phyloP scores from a whole-genome alignment of 92 coral and sea anemone genomes.

The Chrysogorgia sp. region DNA sequence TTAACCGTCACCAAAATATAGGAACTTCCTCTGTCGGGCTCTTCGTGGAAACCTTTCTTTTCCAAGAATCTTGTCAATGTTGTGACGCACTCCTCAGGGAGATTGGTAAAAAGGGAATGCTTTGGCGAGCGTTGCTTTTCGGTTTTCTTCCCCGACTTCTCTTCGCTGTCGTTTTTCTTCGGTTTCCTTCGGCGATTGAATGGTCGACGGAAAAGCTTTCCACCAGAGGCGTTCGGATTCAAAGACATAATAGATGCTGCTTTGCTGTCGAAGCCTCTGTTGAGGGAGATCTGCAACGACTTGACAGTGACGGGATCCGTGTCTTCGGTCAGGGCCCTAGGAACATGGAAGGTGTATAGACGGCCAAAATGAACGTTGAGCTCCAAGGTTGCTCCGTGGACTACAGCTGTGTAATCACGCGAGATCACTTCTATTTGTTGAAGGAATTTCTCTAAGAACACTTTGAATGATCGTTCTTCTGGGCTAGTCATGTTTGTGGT shows the following conservation, averaged over 20 bases:
- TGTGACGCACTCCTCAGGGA: slow-evolving; percentile 28
- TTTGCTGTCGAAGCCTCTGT: slow-evolving; percentile 41
- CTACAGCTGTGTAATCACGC: slow-evolving; percentile 72
- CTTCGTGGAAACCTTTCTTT: slow-evolving; percentile 26
- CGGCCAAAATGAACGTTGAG: slow-evolving; percentile 91
- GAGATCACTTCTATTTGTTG: slow-evolving; percentile 75
- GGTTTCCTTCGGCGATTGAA: slow-evolving; percentile 3
- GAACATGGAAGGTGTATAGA: slow-evolving; percentile 81
- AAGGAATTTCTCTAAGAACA: slow-evolving; percentile 75
- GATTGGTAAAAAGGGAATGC: slow-evolving; percentile 34
- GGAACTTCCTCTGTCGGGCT: background rate
- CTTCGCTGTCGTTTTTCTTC: slow-evolving; percentile 9
- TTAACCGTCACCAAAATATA: slow-evolving; percentile 37
- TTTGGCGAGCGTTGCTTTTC: slow-evolving; percentile 34
- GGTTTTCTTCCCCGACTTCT: slow-evolving; percentile 10
- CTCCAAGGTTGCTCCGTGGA: slow-evolving; percentile 79
- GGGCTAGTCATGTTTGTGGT: slow-evolving; percentile 31
- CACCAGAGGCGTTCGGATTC: slow-evolving; percentile 18
- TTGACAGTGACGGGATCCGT: slow-evolving; percentile 80
- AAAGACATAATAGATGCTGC: slow-evolving; percentile 43
- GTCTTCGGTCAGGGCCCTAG: slow-evolving; percentile 92
- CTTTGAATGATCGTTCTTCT: slow-evolving; percentile 61
- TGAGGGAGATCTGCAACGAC: slow-evolving; percentile 64
- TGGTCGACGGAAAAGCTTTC: slow-evolving; percentile 25
- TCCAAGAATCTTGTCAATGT: slow-evolving; percentile 13